Evolutionary conservation across 2,888 invertebrate species (phyloP).

Genomic region (Sarcophaga rosellei): DNA sequence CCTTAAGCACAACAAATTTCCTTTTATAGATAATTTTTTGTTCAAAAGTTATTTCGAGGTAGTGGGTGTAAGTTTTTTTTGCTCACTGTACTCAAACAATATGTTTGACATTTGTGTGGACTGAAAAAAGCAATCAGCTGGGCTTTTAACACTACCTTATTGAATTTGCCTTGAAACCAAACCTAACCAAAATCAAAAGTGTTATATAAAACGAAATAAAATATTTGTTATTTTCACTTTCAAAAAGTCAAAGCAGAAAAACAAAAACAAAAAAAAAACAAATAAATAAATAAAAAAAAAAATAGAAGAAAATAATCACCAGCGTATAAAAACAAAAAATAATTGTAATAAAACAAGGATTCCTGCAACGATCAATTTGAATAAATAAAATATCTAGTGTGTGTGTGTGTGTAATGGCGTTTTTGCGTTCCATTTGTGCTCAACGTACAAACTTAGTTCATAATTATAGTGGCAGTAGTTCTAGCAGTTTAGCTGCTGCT

Average conservation of each 20-base stretch:
- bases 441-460: slow-evolving; percentile 78
- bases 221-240: slow-evolving; percentile 33
- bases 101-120: too few species aligned
- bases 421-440: slow-evolving; percentile 80
- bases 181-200: slow-evolving; percentile 4
- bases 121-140: too few species aligned
- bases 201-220: background rate
- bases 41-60: too few species aligned
- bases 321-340: background rate
- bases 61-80: too few species aligned
- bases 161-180: too few species aligned
- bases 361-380: background rate
- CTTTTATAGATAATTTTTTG: too few species aligned
- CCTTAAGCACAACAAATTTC: too few species aligned
- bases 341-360: background rate
- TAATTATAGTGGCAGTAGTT: slow-evolving; percentile 71
- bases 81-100: too few species aligned
- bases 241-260: slow-evolving; percentile 25
- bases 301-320: background rate
- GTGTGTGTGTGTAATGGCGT: slow-evolving; percentile 80
- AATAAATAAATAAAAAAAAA: slow-evolving; percentile 6
- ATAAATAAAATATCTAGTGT: slow-evolving; percentile 59
- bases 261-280: background rate
- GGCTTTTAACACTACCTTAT: too few species aligned
- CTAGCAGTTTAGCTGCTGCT: slow-evolving; percentile 62